A percentile compares a stretch with the other conserved stretches of the same genome.
These are phyloP conservation scores for Romanomermis culicivorax DNA, from an alignment of 2,888 invertebrate species.

Conservation along the genomic window DNA sequence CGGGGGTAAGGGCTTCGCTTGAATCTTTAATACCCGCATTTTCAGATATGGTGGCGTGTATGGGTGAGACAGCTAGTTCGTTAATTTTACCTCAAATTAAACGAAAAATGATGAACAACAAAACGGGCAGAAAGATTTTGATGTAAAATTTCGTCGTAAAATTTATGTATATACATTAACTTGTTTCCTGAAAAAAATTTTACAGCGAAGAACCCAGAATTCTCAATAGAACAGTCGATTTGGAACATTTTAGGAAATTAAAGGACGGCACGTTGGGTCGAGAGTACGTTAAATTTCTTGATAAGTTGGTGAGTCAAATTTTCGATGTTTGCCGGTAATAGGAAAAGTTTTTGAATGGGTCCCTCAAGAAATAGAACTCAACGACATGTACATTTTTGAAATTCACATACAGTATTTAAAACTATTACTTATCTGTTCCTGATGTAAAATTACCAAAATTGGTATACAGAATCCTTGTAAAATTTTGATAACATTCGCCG, in stretches of 20 bases:
- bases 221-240: slow-evolving; percentile 55
- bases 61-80: slow-evolving; percentile 68
- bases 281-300: slow-evolving; percentile 60
- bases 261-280: slow-evolving; percentile 64
- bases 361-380: neutral
- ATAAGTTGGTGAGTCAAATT: slow-evolving; percentile 51
- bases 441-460: too few relatives aligned
- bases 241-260: slow-evolving; percentile 45
- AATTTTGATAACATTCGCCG: too few relatives aligned
- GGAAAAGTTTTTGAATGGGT: too few relatives aligned
- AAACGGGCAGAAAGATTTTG: slow-evolving; percentile 53
- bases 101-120: slow-evolving; percentile 48
- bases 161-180: too few relatives aligned
- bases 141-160: slow-evolving; percentile 22
- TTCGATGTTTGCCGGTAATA: too few relatives aligned
- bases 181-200: too few relatives aligned
- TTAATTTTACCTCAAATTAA: slow-evolving; percentile 49
- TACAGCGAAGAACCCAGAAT: slow-evolving; percentile 55
- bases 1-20: neutral
- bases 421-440: too few relatives aligned
- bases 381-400: neutral
- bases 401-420: neutral
- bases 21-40: slow-evolving; percentile 1
- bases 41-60: slow-evolving; percentile 76
- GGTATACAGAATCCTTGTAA: too few relatives aligned